Base-by-base conservation (phyloP, 2,113 vertebrate genomes). In the Petromus typicus region DNA sequence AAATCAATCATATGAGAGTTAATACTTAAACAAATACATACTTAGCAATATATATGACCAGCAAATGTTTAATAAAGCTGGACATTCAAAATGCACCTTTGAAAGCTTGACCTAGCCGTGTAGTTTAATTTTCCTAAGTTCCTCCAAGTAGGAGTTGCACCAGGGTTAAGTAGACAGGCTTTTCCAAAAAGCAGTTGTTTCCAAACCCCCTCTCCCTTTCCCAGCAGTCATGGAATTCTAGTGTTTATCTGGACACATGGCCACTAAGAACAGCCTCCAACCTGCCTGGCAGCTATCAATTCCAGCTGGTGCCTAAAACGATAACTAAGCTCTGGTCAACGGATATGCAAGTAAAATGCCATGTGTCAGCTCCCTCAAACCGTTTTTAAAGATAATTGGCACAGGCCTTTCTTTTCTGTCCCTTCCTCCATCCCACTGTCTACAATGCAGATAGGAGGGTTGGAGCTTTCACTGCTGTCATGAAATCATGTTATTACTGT, bases 1-100 rank as follows among this genome's bases (percentile, higher is more conserved):
- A 98, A 89, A 88, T 76, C 30, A 67, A 79, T 51, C 20, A 94
- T 32, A 97, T 81, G 92, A 97, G 18, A 20, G 85, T 85, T 81
- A 91, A 12, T 93, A 89, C 67, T 37, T 61, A 92, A 88, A 78
- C 3, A 43, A 92, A 81, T 40, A 23, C 17, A 34, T 45, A 64
- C 4, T 40, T 48, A 80, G 25, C 76, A 76, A 32, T 59, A 66
- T 32, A 88, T 45, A 30, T 37, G 56, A 0, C 34, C 81, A 75
- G 67, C 54, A 89, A 81, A 59, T 61, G 27, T 43, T 86, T 78
- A 81, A 37, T 56, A 92, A 96, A 90, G 61, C 23, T 61, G 54
- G 34, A 56, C 64, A 82, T 93, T 66, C 89, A 81, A 89, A 88
- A 45, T 54, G 1, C 54, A 45, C 59, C 43, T 25, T 54, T 40